phyloP scores from a whole-genome alignment of 2,113 vertebrate species.

The Chionis minor region DNA sequence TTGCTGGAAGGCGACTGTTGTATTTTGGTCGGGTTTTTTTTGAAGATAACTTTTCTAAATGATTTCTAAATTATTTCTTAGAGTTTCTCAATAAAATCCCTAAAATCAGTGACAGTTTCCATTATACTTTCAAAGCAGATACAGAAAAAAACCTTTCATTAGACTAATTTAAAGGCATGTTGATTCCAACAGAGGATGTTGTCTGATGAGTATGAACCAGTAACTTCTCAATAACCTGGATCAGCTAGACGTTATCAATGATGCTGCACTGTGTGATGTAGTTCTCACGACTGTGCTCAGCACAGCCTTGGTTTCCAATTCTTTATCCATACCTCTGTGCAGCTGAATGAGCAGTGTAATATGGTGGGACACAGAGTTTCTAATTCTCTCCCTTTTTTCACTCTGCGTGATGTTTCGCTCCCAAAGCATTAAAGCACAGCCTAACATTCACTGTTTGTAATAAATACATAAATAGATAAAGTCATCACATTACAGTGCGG shows the following conservation, averaged over 20 bases:
- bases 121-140: neutral
- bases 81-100: neutral
- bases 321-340: neutral
- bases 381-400: neutral
- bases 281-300: neutral
- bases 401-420: neutral
- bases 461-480: neutral
- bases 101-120: neutral
- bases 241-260: neutral
- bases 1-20: neutral
- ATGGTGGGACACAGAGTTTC: neutral
- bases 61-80: neutral
- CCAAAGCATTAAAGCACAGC: neutral
- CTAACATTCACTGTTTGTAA: neutral
- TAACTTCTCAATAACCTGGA: neutral
- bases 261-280: rapidly evolving
- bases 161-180: neutral
- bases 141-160: neutral
- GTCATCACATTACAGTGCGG: neutral
- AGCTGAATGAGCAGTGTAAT: neutral
- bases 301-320: neutral
- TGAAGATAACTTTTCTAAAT: neutral
- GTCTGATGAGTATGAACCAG: rapidly evolving
- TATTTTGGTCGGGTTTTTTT: neutral
- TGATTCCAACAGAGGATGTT: neutral